Base-by-base conservation (phyloP, 1,140 invertebrate genomes). In the Eueides isabella region DNA sequence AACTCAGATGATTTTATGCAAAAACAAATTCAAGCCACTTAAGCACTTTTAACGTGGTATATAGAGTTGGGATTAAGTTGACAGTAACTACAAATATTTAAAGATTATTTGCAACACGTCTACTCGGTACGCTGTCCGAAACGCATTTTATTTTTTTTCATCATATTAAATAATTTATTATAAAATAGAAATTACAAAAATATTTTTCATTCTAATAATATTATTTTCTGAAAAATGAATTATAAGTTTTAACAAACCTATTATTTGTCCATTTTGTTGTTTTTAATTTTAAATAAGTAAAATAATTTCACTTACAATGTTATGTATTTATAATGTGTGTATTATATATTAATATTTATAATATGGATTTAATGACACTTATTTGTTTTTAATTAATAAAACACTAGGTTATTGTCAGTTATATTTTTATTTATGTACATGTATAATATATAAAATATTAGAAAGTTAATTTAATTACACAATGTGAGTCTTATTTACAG, bases 361-460 rank as follows among this genome's bases (percentile, higher is more conserved):
- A 55, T 55, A 55, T 23, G 6, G 9, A 55, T 55, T 23, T n/a
- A 26, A 55, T 12, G 9, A 23, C 48, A 55, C 4, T 44, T 44
- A 44, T 44, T 19, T 44, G 2, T 16, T 44, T 44, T 44, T 44
- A n/a, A 44, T 19, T n/a, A 44, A 44, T n/a, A 9, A 55, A 55
- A 23, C 6, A 55, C 9, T 55, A 23, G 2, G 26, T 23, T 19
- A 55, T 11, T 23, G 9, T 44, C 6, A 44, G 16, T 44, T 19
- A 44, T 19, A 44, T 44, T 7, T 38, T 38, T 38, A 38, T 38
- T 38, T 38, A 38, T 38, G 14, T 38, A 16, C 0, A 38, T 38
- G 35, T 38, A 38, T 38, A 38, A 38, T 38, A 38, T 38, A 38
- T 38, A 44, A 44, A 44, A 44, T 44, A 44, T 44, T n/a, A 19